phyloP scores from a whole-genome alignment of 2,113 vertebrate species.

The Mesocricetus auratus region DNA sequence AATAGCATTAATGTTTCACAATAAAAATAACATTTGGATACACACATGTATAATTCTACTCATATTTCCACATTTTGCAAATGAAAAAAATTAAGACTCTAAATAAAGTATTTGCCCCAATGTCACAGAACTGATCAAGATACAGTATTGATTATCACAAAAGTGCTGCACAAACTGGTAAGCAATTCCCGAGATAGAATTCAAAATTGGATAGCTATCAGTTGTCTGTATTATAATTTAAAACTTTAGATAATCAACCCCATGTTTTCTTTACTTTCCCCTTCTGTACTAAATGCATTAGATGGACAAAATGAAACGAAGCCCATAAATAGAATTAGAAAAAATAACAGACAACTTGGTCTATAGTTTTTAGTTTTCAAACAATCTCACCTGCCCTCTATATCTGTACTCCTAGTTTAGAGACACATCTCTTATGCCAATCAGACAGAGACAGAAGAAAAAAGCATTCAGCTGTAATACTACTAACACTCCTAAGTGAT shows the following conservation, averaged over 20 bases:
- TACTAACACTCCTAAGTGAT: not conserved
- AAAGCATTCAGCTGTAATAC: not conserved
- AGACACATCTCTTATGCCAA: not conserved
- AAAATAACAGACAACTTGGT: not conserved
- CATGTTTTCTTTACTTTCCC: not conserved
- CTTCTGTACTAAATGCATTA: not conserved
- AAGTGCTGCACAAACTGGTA: not conserved
- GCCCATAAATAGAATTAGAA: not conserved
- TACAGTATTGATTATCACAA: not conserved
- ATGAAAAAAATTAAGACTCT: not conserved
- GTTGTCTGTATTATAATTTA: not conserved
- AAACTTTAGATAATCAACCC: not conserved
- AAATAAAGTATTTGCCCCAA: not conserved
- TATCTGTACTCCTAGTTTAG: not conserved
- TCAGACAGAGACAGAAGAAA: not conserved
- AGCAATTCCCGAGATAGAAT: not conserved
- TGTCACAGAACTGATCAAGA: slow-evolving; percentile 10
- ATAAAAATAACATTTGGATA: slow-evolving; percentile 6
- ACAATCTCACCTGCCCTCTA: not conserved
- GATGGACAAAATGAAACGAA: not conserved
- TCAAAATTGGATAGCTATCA: not conserved
- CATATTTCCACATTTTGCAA: slow-evolving; percentile 8
- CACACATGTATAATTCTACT: not conserved
- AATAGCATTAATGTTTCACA: not conserved
- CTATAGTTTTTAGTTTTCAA: slow-evolving; percentile 4